Evolutionary conservation across 2,888 invertebrate genomes (phyloP).

Genomic region (Hesperia comma): DNA sequence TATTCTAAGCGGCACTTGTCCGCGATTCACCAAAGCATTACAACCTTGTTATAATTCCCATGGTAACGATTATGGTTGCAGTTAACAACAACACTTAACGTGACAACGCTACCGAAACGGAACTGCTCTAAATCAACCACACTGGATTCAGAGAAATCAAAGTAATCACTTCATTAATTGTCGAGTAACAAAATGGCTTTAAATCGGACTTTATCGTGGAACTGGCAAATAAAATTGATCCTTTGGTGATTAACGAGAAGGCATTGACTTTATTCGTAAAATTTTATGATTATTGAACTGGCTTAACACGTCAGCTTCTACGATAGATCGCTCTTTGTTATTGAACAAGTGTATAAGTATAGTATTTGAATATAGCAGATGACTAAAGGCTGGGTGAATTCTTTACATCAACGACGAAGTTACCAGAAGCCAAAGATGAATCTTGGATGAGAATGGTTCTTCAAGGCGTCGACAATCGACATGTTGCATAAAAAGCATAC

Average conservation of each 20-base stretch:
- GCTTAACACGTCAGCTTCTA: too few relatives aligned
- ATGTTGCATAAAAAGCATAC: not conserved
- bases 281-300: too few relatives aligned
- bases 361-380: too few relatives aligned
- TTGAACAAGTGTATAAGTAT: too few relatives aligned
- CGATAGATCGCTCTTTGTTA: too few relatives aligned
- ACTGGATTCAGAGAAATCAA: conserved; percentile 18
- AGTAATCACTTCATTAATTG: conserved; percentile 17
- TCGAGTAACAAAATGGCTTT: conserved; percentile 3
- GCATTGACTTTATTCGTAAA: not conserved
- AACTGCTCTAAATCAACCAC: conserved; percentile 7
- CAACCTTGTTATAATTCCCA: conserved; percentile 21
- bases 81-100: conserved; percentile 15
- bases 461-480: not conserved
- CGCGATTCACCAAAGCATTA: not conserved
- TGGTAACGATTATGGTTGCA: conserved; percentile 6
- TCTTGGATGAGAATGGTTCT: not conserved
- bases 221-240: not conserved
- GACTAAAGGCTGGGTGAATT: too few relatives aligned
- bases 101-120: conserved; percentile 18
- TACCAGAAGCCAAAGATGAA: too few relatives aligned
- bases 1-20: too few relatives aligned
- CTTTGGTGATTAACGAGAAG: not conserved
- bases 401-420: too few relatives aligned
- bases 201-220: conserved; percentile 13